Base-by-base conservation (phyloP, 2,888 invertebrate genomes). In the Lithophane semibrunnea region DNA sequence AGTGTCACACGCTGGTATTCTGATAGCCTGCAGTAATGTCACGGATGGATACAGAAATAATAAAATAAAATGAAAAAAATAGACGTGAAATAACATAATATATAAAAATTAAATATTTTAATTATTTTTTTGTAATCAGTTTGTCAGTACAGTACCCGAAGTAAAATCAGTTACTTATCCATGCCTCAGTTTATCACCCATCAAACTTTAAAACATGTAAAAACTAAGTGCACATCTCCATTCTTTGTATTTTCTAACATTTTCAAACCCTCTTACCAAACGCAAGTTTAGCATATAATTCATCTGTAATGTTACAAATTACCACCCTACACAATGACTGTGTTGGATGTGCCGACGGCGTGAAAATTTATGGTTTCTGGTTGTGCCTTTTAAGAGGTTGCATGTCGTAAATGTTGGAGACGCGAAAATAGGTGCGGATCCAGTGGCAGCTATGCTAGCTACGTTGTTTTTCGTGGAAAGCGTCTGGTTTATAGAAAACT, bases 361-460 rank as follows among this genome's bases (percentile, higher is more conserved):
- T 89, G 91, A 91, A 92, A 90, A 93, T 93, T 93, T 92, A 93
- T 92, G 77, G 91, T 90, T 90, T 85, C 84, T 87, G 79, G 77
- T 86, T 82, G 84, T 84, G 81, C 88, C 84, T 90, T 91, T 92
- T 92, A 93, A 92, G 89, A 92, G 91, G 87, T 90, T 71, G 88
- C 84, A 74, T 82, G 87, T 88, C 89, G 89, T 92, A 86, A 91
- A 90, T 71, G 71, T 73, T 70, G 80, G 79, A 80, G 87, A 85
- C 79, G 88, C 77, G 75, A 88, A 83, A 74, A 73, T 76, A 63
- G 65, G 75, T 0, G 0, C 12, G 4, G 3, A 44, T 73, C 77
- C 79, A 83, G 71, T 75, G 13, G 49, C 12, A 82, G 81, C 1
- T 61, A 80, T 86, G 75, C 75, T 65, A 83, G 24, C 2, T 37